Evolutionary conservation across 2,888 invertebrate species (phyloP), one percentile per base, ranked within the genome.

Genomic region (Pollenia griseotomentosa): DNA sequence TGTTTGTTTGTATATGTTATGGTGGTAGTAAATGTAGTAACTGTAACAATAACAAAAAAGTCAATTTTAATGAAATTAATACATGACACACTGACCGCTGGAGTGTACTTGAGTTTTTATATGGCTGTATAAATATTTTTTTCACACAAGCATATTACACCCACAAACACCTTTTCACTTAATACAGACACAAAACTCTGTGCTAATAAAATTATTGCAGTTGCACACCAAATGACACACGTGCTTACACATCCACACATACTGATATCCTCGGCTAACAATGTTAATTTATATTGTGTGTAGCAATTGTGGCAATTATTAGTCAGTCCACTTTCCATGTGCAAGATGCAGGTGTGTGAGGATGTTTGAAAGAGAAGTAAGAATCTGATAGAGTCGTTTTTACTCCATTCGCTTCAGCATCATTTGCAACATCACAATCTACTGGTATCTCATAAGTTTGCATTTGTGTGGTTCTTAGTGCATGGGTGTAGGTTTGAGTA

Each of bases 11-110:
- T 12, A 57, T 7, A 3, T 53, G 4, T 23, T 19, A 33, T 14
- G 19, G 1, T 14, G 16, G 11, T 40, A 19, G 51, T 51, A 70
- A 61, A 10, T 61, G 12, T 16, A 63, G 23, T 23, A 33, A 48
- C 61, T n/a, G 12, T 11, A 68, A 40, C 42, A 40, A 59, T n/a
- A 63, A 75, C 42, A 55, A 73, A 46, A 86, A 75, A 79, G 74
- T 70, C 16, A 83, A 83, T 86, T 83, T 83, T 80, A 80, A 83
- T 86, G 83, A 80, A 83, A 86, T 86, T 86, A 86, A 86, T 80
- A 77, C 86, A 86, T 75, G 83, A 83, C 83, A 86, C 53, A 57
- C 74, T 80, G 79, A 59, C 63, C 61, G 75, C 66, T 77, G 65
- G 57, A 68, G 55, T 73, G 44, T 40, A 79, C 14, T 65, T 65